Evolutionary conservation across 2,797 vertebrate genomes (phyloP), one percentile per base, ranked within the genome.

Genomic region (Huso huso): DNA sequence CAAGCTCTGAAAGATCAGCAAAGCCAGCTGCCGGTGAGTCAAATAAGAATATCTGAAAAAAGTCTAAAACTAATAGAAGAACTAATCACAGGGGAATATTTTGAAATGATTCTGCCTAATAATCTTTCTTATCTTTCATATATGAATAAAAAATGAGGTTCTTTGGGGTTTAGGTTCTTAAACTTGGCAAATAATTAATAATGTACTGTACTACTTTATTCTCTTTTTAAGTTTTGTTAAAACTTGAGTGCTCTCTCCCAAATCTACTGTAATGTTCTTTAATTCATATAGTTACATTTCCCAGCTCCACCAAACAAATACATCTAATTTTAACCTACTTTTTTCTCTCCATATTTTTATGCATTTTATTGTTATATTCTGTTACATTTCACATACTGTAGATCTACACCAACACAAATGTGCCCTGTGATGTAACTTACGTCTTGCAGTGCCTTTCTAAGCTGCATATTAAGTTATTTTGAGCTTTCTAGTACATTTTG

Each of bases 11-110:
- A 89, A 90, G 88, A 91, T 80, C 82, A 86, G 78, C 87, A 81
- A 84, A 89, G 84, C 87, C 85, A 86, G 83, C 81, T 88, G 84
- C 86, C 79, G 93, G 93, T 94, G 93, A 94, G 93, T 95, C 85
- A 79, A 79, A 79, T 77, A 76, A 70, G 71, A 83, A 53, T n/a
- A 13, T 61, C 11, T 37, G 55, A 6, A 77, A 10, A 75, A 78
- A 76, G 77, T 83, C 75, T 77, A 78, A 83, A 86, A 87, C 74
- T 84, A 83, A 76, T 82, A 69, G 74, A 79, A 76, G 66, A 69
- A 80, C 78, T 86, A 87, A 87, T 86, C 86, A 73, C 85, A 85
- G 81, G 85, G 85, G 85, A 87, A 78, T 71, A 82, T 83, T 84
- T 84, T 76, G 52, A 79, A 37, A 82, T 83, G 37, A 37, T 84